Evolutionary conservation across 2,113 vertebrate genomes (phyloP).

Genomic region (Empidonax alnorum): DNA sequence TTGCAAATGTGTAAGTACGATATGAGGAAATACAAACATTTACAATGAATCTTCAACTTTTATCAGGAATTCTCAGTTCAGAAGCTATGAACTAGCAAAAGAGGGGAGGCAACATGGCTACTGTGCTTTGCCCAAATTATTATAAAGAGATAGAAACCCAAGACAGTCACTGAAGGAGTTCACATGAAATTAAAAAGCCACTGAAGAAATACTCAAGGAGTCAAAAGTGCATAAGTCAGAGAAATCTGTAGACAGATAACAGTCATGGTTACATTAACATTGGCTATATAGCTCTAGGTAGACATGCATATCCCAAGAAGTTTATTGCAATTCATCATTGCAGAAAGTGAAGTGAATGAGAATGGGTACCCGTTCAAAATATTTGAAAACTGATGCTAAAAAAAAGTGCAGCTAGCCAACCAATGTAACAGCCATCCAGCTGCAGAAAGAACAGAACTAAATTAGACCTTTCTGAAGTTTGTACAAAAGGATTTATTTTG

Average conservation of each 20-base stretch:
- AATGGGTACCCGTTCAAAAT: not conserved
- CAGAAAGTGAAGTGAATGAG: not conserved
- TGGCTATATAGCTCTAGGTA: not conserved
- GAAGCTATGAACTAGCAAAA: not conserved
- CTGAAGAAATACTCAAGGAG: not conserved
- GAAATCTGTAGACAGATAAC: not conserved
- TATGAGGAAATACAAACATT: not conserved
- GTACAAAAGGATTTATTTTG: not conserved
- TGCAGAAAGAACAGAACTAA: not conserved
- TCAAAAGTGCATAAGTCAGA: not conserved
- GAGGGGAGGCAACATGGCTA: not conserved
- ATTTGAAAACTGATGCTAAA: not conserved
- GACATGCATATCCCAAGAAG: not conserved
- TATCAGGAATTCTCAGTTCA: not conserved
- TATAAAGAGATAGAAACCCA: not conserved
- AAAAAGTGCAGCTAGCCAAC: not conserved
- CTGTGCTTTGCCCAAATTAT: not conserved
- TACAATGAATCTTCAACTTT: not conserved
- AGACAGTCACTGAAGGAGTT: not conserved
- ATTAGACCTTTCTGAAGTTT: not conserved
- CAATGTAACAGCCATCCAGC: no score
- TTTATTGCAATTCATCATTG: not conserved
- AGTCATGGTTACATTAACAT: not conserved
- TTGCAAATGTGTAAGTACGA: not conserved
- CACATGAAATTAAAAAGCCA: not conserved